A percentile compares a stretch with the other conserved stretches of the same genome.
phyloP scores from a whole-genome alignment of 2,888 invertebrate genomes.

The Girardia tigrina region DNA sequence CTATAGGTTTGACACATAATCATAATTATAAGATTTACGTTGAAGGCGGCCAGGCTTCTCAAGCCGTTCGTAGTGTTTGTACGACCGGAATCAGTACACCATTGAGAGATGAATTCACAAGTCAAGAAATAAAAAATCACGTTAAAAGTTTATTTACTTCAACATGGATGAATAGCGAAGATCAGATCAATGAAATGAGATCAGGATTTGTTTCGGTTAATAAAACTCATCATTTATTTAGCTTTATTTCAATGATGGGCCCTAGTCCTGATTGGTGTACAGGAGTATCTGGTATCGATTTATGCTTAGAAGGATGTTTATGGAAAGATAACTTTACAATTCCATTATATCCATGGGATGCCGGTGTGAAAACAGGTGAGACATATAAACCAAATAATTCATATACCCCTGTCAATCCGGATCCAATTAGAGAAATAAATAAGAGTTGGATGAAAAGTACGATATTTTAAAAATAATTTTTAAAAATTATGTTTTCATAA shows the following conservation, averaged over 20 bases:
- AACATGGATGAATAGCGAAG: slow-evolving; percentile 44
- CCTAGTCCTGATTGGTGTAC: slow-evolving; percentile 96
- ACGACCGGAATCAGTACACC: slow-evolving; percentile 79
- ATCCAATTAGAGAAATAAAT: slow-evolving; percentile 31
- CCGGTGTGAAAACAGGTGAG: slow-evolving; percentile 80
- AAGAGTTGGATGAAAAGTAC: background rate
- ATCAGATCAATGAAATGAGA: slow-evolving; percentile 38
- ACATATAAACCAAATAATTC: slow-evolving; percentile 58
- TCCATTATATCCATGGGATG: slow-evolving; percentile 84
- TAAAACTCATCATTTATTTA: slow-evolving; percentile 75
- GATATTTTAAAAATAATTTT: background rate
- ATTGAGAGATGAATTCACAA: slow-evolving; percentile 74
- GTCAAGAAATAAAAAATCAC: slow-evolving; percentile 60
- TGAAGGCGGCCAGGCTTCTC: slow-evolving; percentile 68
- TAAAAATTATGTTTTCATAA: background rate
- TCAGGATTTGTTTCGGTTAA: slow-evolving; percentile 46
- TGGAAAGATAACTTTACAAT: slow-evolving; percentile 71
- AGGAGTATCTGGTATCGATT: slow-evolving; percentile 74
- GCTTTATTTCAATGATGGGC: slow-evolving; percentile 82
- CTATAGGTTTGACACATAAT: slow-evolving; percentile 68
- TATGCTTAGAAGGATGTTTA: slow-evolving; percentile 74
- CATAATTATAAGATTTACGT: slow-evolving; percentile 73
- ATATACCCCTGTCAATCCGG: background rate
- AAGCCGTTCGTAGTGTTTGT: slow-evolving; percentile 79
- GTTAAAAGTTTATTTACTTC: slow-evolving; percentile 46